Conservation (phyloP, 2,888 invertebrate species). For the Drosophila atroscutellata region DNA sequence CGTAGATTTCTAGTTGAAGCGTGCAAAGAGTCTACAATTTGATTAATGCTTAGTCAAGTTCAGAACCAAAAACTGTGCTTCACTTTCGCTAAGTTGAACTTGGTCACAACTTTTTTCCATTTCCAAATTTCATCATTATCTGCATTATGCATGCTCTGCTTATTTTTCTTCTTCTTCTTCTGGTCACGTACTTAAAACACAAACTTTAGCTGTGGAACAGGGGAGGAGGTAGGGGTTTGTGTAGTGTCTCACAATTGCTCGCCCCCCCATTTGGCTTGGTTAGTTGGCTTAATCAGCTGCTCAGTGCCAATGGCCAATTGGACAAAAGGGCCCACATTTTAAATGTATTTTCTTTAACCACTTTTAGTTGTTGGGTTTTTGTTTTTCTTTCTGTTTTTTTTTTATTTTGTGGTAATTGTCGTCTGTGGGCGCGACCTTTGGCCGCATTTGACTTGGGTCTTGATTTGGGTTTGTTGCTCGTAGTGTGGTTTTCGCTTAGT, state of each 20-base stretch:
- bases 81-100: not conserved
- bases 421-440: conserved; percentile 48
- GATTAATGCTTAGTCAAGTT: not conserved
- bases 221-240: not conserved
- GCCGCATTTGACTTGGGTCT: conserved; percentile 32
- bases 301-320: conserved; percentile 21
- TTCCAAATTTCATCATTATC: conserved; percentile 11
- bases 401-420: conserved; percentile 7
- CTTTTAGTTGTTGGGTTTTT: not conserved
- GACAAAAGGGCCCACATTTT: conserved; percentile 20
- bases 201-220: not conserved
- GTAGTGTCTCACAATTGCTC: conserved; percentile 9
- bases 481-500: conserved; percentile 1
- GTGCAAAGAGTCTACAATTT: not conserved
- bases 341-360: conserved; percentile 13
- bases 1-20: not conserved
- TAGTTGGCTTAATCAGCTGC: conserved; percentile 30
- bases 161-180: not conserved
- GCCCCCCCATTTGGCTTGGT: conserved; percentile 19
- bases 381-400: not conserved
- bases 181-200: conserved; percentile 27
- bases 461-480: not conserved
- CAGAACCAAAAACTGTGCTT: not conserved
- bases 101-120: not conserved
- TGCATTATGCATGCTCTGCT: conserved; percentile 15